Conservation (phyloP, 2,113 vertebrate genomes). For the Gavia stellata region DNA sequence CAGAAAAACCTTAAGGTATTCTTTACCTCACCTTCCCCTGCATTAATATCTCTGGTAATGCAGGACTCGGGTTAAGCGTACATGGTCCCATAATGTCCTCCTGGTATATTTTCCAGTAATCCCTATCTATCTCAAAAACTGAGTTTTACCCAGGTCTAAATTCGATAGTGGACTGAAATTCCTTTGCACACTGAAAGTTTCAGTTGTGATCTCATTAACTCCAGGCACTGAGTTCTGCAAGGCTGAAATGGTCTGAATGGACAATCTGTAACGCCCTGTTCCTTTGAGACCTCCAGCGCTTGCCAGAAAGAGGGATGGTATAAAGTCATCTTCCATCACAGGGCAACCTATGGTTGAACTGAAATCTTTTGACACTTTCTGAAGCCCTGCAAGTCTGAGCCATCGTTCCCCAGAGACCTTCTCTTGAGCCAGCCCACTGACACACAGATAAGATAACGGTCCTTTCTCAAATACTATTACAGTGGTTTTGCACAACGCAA, state of each 20-base stretch:
- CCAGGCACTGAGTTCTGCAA: neutral
- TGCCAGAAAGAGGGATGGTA: neutral
- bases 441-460: neutral
- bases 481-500: neutral
- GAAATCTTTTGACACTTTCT: neutral
- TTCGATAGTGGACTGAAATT: neutral
- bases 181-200: neutral
- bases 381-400: neutral
- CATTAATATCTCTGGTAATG: neutral
- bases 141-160: neutral
- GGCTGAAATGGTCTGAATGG: neutral
- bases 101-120: neutral
- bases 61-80: neutral
- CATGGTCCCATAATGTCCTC: neutral
- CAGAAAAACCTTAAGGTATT: neutral
- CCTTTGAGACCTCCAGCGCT: neutral
- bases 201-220: neutral
- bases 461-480: neutral
- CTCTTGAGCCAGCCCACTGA: neutral
- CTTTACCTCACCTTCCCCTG: neutral
- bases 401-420: neutral
- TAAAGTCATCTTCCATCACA: neutral
- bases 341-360: neutral
- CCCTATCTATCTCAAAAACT: neutral
- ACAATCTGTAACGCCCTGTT: accelerated